Percentiles rank a stretch among this genome's conserved stretches.
Evolutionary conservation across 2,888 invertebrate genomes (phyloP).

Genomic region (Chorisops tibialis): DNA sequence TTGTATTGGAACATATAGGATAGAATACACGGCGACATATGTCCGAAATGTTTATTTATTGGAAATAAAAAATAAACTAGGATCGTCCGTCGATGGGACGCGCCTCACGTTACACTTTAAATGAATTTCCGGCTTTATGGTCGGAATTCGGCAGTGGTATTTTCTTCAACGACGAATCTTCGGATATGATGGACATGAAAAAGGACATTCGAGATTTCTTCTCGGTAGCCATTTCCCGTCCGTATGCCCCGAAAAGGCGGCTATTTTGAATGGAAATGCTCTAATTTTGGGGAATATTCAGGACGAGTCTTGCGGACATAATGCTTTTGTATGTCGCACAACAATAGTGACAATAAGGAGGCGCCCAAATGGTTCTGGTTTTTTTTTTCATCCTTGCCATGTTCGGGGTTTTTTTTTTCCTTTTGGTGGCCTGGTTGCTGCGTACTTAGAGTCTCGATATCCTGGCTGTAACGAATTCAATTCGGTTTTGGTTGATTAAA

Average conservation of each 20-base stretch:
- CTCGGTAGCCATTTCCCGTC: not conserved
- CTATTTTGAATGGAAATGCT: constrained; percentile 31
- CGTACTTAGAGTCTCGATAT: constrained; percentile 19
- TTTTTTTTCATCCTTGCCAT: too few species aligned
- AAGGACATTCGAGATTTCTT: constrained; percentile 5
- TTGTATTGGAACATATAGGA: constrained; percentile 11
- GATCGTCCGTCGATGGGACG: constrained; percentile 23
- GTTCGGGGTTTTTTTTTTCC: too few species aligned
- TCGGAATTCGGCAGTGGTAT: not conserved
- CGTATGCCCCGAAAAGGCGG: constrained; percentile 1
- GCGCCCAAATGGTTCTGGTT: constrained; percentile 17
- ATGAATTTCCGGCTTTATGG: constrained; percentile 32
- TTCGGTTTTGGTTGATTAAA: constrained; percentile 31
- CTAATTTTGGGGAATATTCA: constrained; percentile 28
- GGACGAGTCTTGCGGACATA: constrained; percentile 11
- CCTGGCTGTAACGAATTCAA: constrained; percentile 24
- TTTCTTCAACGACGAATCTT: not conserved
- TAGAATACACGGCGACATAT: constrained; percentile 32
- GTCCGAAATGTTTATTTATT: constrained; percentile 32
- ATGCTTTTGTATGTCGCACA: constrained; percentile 15
- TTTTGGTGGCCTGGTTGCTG: constrained; percentile 1
- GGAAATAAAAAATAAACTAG: constrained; percentile 22
- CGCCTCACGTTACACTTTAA: constrained; percentile 28
- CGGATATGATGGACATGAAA: constrained; percentile 13
- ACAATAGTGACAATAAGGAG: constrained; percentile 13